Evolutionary conservation across 2,888 invertebrate genomes (phyloP), one percentile per base, ranked within the genome.

Genomic region (Cephalotes varians): DNA sequence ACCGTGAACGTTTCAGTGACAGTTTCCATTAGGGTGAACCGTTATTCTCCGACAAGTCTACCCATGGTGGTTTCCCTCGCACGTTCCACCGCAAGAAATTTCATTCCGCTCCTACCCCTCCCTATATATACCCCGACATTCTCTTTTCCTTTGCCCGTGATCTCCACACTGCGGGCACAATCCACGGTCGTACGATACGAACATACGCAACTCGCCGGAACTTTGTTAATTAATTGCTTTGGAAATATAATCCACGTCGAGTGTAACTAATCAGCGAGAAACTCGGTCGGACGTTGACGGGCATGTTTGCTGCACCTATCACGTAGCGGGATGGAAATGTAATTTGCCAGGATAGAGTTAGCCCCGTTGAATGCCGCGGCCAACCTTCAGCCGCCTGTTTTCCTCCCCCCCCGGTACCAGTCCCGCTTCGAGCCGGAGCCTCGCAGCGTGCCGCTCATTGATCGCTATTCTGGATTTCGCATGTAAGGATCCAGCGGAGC

Each of bases 311-410:
- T 89, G 90, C 91, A 90, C 89, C 91, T 91, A 91, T 92, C 91
- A 89, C 87, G 90, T 89, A 90, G 88, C 82, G 86, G 91, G 91
- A 92, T 91, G 89, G 89, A 92, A 92, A 91, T 91, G 91, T 90
- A 92, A 92, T 92, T 91, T 91, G 88, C 91, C 82, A 83, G 86
- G 87, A 91, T 91, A 90, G 91, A 91, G 90, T 91, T 91, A 91
- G 90, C 86, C 82, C 82, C 89, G 87, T 88, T 89, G 90, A 90
- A 89, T 90, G 86, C 88, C 89, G 89, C 83, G 90, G 88, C 90
- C 85, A 85, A 86, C 88, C 85, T 86, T 87, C 88, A 67, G 69
- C 83, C 88, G 76, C 76, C 64, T 44, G 10, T 62, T 71, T 58
- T 49, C 69, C 81, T n/a, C 62, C 65, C 71, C n/a, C 54, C 44